A percentile compares a stretch with the other conserved stretches of the same genome.
phyloP scores from a whole-genome alignment of 2,113 vertebrate species.

The Camelus bactrianus region DNA sequence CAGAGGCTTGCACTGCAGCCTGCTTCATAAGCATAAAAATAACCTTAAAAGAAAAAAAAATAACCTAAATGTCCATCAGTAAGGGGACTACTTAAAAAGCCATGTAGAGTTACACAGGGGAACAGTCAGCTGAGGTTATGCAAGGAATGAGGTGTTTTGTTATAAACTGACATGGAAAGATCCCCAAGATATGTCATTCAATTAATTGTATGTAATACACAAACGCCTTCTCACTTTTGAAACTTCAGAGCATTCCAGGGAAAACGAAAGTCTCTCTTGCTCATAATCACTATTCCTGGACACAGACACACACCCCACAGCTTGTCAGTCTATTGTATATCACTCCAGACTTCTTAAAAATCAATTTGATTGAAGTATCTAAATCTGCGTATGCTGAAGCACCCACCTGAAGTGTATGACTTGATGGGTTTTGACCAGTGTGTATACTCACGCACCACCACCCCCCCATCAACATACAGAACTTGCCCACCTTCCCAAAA shows the following conservation, averaged over 20 bases:
- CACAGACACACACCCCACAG: neutral
- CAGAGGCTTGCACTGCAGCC: neutral
- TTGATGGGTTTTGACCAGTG: neutral
- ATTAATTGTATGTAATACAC: neutral
- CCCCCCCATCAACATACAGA: neutral
- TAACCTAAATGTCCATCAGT: neutral
- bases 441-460: neutral
- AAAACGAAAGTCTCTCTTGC: neutral
- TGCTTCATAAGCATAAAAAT: neutral
- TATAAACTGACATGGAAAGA: neutral
- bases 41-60: neutral
- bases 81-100: neutral
- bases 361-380: neutral
- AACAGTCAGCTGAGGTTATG: too few species aligned
- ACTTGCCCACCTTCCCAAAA: neutral
- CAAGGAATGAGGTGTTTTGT: neutral
- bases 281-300: neutral
- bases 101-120: neutral
- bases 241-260: neutral
- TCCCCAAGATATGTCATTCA: neutral
- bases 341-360: neutral
- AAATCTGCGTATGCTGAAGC: neutral
- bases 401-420: neutral
- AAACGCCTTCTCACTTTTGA: neutral
- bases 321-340: neutral